phyloP scores from a whole-genome alignment of 2,797 vertebrate genomes.

The Sebastes elongatus region DNA sequence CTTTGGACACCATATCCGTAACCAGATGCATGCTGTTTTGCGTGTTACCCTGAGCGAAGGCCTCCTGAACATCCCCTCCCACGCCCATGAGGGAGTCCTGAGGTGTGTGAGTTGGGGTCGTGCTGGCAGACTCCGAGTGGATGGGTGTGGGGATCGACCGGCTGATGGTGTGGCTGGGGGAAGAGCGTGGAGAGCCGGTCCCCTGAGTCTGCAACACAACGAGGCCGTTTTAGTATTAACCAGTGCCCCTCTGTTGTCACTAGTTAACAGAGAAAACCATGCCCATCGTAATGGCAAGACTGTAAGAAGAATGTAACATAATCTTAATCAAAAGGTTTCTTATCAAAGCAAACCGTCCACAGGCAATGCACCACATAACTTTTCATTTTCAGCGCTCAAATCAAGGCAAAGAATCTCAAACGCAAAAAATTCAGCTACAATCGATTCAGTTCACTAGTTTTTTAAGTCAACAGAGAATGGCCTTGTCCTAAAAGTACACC shows the following conservation, averaged over 20 bases:
- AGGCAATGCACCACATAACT: neutral
- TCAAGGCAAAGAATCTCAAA: neutral
- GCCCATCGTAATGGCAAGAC: neutral
- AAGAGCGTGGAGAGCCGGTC: conserved; percentile 93
- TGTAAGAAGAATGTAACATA: neutral
- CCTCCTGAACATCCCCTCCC: conserved; percentile 97
- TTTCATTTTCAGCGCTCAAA: neutral
- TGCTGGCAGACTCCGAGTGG: conserved; percentile 91
- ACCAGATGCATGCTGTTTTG: neutral
- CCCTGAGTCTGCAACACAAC: conserved; percentile 91
- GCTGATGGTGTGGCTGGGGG: conserved; percentile 95
- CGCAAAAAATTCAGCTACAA: neutral
- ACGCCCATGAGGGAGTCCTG: conserved; percentile 98
- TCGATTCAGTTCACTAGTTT: neutral
- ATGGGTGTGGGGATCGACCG: conserved; percentile 94
- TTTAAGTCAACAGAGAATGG: neutral
- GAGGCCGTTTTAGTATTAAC: neutral
- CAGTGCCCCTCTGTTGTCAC: neutral
- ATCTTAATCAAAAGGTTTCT: neutral
- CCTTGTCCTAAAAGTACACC: neutral
- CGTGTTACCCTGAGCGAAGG: conserved; percentile 92
- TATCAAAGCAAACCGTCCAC: neutral
- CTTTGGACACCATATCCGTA: neutral
- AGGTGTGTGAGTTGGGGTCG: conserved; percentile 92
- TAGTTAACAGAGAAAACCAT: neutral